Conservation (phyloP, 2,113 vertebrate genomes). For the Ammospiza caudacuta region DNA sequence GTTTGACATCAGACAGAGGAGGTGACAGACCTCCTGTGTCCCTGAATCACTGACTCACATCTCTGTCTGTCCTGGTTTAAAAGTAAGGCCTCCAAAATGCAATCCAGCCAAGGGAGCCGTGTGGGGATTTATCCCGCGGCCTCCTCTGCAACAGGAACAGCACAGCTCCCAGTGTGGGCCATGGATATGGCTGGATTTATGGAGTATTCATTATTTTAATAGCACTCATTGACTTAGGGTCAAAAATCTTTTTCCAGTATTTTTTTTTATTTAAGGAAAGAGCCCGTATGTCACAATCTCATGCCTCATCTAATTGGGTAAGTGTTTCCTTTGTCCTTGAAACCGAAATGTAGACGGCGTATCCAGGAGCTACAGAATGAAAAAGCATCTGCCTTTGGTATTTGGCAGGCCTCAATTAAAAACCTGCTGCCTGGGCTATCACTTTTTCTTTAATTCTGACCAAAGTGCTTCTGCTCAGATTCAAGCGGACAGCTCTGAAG, state of each 20-base stretch:
- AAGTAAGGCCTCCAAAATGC: neutral
- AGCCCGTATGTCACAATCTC: conserved; percentile 62
- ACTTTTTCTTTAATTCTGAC: conserved; percentile 21
- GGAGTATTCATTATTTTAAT: conserved; percentile 69
- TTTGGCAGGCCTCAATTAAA: conserved; percentile 65
- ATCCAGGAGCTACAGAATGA: conserved; percentile 51
- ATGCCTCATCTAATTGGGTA: conserved; percentile 72
- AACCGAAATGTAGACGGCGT: conserved; percentile 58
- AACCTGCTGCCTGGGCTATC: conserved; percentile 26
- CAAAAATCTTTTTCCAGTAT: conserved; percentile 64
- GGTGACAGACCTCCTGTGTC: neutral
- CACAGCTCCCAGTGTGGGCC: neutral
- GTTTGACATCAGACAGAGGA: neutral
- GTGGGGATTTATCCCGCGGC: neutral
- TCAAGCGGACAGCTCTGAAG: neutral
- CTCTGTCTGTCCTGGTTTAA: neutral
- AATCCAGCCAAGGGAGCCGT: neutral
- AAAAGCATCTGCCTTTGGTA: conserved; percentile 64
- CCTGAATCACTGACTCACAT: neutral
- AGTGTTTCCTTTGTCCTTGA: conserved; percentile 75
- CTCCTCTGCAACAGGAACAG: neutral
- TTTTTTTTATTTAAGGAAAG: conserved; percentile 57
- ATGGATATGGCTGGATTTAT: neutral
- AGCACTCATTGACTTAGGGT: conserved; percentile 62
- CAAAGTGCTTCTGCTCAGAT: neutral